A percentile compares a stretch with the other conserved stretches of the same genome.
phyloP scores from a whole-genome alignment of 2,113 vertebrate species.

The Bubo bubo region DNA sequence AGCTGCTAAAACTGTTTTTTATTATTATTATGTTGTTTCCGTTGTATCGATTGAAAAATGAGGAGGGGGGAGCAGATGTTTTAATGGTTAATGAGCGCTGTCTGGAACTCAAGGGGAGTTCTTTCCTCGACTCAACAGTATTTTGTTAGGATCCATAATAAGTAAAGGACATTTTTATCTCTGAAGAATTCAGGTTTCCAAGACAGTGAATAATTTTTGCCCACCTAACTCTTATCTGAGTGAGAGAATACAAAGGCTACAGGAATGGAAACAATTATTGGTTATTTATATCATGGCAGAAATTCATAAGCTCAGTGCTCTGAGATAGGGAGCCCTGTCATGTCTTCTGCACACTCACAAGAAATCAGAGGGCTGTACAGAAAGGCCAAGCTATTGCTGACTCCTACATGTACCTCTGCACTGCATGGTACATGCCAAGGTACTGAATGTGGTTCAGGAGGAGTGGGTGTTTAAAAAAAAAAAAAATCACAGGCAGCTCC shows the following conservation, averaged over 20 bases:
- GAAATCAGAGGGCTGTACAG: neutral
- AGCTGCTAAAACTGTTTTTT: neutral
- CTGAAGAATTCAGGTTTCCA: neutral
- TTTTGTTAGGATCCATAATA: neutral
- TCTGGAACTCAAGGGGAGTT: neutral
- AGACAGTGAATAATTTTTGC: neutral
- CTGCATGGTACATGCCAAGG: neutral
- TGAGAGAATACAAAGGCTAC: neutral
- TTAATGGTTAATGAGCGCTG: neutral
- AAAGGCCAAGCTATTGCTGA: neutral
- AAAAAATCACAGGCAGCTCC: neutral
- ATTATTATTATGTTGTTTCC: neutral
- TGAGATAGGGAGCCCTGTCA: fast-evolving
- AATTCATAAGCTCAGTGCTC: neutral
- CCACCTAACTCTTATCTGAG: neutral
- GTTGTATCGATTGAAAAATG: neutral
- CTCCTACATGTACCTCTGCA: neutral
- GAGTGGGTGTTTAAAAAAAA: neutral
- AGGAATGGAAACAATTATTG: neutral
- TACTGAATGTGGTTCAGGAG: neutral
- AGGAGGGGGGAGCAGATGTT: neutral
- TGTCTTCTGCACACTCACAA: neutral
- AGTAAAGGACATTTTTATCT: neutral
- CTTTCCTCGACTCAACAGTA: neutral
- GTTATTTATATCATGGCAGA: neutral